Evolutionary conservation across 2,113 vertebrate species (phyloP).

Genomic region (Heterotis niloticus): DNA sequence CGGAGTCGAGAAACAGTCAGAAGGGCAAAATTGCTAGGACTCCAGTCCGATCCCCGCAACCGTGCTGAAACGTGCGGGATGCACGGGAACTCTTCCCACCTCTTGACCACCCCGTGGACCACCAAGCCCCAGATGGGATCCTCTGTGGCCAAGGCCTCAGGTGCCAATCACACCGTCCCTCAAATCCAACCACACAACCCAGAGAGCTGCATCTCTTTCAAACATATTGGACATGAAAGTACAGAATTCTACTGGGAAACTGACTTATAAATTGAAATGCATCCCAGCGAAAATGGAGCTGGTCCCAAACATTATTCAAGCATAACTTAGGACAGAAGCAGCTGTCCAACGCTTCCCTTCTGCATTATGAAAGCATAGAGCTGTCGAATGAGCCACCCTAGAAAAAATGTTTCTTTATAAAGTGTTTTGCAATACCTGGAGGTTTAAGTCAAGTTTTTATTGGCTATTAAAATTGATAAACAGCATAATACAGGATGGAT

Average conservation of each 20-base stretch:
- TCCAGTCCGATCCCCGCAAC: not conserved
- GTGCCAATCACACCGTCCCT: not conserved
- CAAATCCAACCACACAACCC: not conserved
- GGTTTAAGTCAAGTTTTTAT: too few relatives aligned
- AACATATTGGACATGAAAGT: not conserved
- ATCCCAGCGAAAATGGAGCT: not conserved
- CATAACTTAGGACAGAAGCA: not conserved
- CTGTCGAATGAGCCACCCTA: too few relatives aligned
- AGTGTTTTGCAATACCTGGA: too few relatives aligned
- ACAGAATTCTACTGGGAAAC: not conserved
- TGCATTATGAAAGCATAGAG: too few relatives aligned
- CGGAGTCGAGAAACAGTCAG: not conserved
- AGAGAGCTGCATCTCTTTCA: conserved; percentile 16
- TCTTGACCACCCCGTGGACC: too few relatives aligned
- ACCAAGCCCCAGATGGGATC: not conserved
- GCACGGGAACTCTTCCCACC: too few relatives aligned
- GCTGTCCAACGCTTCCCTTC: too few relatives aligned
- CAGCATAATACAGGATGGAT: too few relatives aligned
- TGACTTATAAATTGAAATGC: not conserved
- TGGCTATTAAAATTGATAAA: too few relatives aligned
- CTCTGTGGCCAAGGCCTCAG: not conserved
- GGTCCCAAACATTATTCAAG: not conserved
- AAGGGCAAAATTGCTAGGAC: not conserved
- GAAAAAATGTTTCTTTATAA: too few relatives aligned
- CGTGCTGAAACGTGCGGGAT: not conserved